Evolutionary conservation across 2,797 vertebrate species (phyloP).

Genomic region (Ctenochaetus hawaiiensis): DNA sequence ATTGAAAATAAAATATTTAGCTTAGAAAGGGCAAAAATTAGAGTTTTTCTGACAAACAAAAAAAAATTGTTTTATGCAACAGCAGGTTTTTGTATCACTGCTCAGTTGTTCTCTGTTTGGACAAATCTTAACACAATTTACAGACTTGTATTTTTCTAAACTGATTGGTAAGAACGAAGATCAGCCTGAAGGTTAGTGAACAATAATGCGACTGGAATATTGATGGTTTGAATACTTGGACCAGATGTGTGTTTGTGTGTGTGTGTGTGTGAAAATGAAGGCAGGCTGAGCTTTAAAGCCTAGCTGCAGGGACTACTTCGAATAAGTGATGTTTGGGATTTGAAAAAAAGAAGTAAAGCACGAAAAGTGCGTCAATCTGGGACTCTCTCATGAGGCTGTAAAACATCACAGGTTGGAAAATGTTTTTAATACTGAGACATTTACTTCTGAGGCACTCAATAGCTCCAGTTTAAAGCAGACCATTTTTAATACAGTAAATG

Average conservation of each 20-base stretch:
- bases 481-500: no score
- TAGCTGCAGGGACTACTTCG: slow-evolving; percentile 27
- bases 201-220: slow-evolving; percentile 20
- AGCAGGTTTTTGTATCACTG: neutral
- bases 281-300: slow-evolving; percentile 36
- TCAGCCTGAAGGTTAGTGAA: slow-evolving; percentile 1
- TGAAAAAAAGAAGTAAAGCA: slow-evolving; percentile 11
- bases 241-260: neutral
- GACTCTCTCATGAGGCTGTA: slow-evolving; percentile 3
- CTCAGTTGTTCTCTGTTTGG: neutral
- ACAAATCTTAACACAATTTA: slow-evolving; percentile 3
- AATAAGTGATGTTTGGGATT: slow-evolving; percentile 33
- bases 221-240: slow-evolving; percentile 21
- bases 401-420: slow-evolving; percentile 6
- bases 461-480: no score
- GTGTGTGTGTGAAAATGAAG: slow-evolving; percentile 1
- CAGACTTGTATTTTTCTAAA: neutral
- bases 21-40: slow-evolving; percentile 36
- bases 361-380: neutral
- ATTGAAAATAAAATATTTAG: neutral
- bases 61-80: no score
- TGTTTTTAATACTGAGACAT: neutral
- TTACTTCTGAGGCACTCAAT: neutral
- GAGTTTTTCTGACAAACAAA: no score
- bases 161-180: neutral